Evolutionary conservation across 2,113 vertebrate genomes (phyloP).

Genomic region (Hippocampus zosterae): DNA sequence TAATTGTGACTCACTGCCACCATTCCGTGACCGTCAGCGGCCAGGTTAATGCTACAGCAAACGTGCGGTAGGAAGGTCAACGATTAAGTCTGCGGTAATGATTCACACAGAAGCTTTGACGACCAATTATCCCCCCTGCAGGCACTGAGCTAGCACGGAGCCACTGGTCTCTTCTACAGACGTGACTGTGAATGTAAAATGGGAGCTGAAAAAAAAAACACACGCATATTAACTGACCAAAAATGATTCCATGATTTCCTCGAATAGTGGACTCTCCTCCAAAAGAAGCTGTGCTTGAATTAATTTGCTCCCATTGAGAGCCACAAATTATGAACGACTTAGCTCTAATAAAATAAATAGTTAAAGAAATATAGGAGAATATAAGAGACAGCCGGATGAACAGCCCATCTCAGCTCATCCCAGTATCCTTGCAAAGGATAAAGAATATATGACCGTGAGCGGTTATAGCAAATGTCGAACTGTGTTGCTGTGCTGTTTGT

Average conservation of each 20-base stretch:
- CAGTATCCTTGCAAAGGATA: too few relatives aligned
- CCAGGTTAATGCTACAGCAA: constrained; percentile 6
- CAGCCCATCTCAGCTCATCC: too few relatives aligned
- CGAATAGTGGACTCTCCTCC: not conserved
- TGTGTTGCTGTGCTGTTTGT: too few relatives aligned
- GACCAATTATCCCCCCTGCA: constrained; percentile 53
- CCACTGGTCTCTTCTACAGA: constrained; percentile 26
- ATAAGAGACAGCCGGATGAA: too few relatives aligned
- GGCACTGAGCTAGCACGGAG: constrained; percentile 25
- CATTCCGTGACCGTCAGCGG: constrained; percentile 20
- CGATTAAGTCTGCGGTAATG: constrained; percentile 61
- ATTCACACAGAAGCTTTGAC: constrained; percentile 54
- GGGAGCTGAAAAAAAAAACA: not conserved
- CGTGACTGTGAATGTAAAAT: constrained; percentile 5
- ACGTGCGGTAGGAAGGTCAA: constrained; percentile 28
- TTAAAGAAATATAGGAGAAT: too few relatives aligned
- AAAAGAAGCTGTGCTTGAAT: not conserved
- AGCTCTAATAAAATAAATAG: not conserved
- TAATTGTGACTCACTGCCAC: constrained; percentile 8
- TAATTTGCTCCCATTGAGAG: not conserved
- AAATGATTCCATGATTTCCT: not conserved
- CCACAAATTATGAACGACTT: not conserved
- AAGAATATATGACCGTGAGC: too few relatives aligned
- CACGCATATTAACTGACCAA: not conserved
- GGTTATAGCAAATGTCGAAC: too few relatives aligned